Evolutionary conservation across 2,113 vertebrate species (phyloP).

Genomic region (Psettodes erumei): DNA sequence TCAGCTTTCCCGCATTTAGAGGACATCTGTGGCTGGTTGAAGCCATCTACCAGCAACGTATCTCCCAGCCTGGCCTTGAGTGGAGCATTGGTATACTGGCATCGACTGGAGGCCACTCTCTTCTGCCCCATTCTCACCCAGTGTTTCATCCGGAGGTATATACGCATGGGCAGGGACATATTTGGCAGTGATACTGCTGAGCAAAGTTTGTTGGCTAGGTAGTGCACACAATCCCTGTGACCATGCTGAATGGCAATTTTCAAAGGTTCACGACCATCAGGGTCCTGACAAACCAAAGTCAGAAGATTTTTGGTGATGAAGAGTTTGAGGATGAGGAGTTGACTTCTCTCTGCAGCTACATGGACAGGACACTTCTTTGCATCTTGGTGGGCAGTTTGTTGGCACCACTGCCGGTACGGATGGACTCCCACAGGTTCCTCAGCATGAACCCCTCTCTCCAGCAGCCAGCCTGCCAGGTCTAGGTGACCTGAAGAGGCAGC

Average conservation of each 20-base stretch:
- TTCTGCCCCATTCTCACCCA: constrained; percentile 76
- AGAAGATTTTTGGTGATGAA: constrained; percentile 78
- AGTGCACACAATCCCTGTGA: constrained; percentile 77
- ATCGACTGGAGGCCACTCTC: constrained; percentile 30
- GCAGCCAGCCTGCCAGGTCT: constrained; percentile 83
- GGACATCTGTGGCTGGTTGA: constrained; percentile 77
- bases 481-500: constrained; percentile 80
- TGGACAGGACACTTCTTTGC: constrained; percentile 80
- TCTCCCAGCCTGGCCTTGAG: constrained; percentile 74
- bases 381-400: constrained; percentile 77
- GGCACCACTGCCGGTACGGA: constrained; percentile 83
- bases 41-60: constrained; percentile 81
- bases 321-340: constrained; percentile 82
- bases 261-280: constrained; percentile 71
- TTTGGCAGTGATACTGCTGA: constrained; percentile 76
- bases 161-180: constrained; percentile 76
- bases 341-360: constrained; percentile 77
- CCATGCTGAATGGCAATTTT: constrained; percentile 70
- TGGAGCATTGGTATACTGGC: constrained; percentile 13
- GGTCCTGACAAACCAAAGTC: constrained; percentile 76
- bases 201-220: constrained; percentile 79
- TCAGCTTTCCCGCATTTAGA: constrained; percentile 67
- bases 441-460: constrained; percentile 72
- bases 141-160: constrained; percentile 82
- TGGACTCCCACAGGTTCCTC: constrained; percentile 78